Percentiles rank a stretch among this genome's conserved stretches.
Conservation (phyloP, 2,888 invertebrate species). For the Amblyteles armatorius region DNA sequence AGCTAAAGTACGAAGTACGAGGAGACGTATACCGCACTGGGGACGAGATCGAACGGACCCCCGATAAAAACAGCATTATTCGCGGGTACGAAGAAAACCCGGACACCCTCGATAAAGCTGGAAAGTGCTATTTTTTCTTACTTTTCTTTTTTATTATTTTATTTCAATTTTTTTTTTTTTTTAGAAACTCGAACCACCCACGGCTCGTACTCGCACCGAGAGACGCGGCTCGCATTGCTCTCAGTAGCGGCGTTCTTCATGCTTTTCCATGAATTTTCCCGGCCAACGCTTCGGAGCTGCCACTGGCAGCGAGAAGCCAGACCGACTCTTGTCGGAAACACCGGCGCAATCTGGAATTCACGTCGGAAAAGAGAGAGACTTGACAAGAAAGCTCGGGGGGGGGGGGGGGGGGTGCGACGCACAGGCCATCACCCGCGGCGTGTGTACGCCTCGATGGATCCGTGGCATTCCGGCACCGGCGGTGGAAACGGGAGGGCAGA, state of each 20-base stretch:
- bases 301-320: slow-evolving; percentile 10
- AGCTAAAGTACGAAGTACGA: slow-evolving; percentile 27
- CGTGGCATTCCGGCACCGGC: not conserved
- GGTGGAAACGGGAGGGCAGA: not conserved
- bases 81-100: slow-evolving; percentile 34
- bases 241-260: slow-evolving; percentile 1
- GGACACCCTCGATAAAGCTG: slow-evolving; percentile 14
- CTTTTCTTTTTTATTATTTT: not conserved
- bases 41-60: slow-evolving; percentile 15
- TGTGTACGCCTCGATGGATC: slow-evolving; percentile 30
- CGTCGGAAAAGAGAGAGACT: slow-evolving; percentile 12
- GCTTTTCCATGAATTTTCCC: slow-evolving; percentile 35
- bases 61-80: slow-evolving; percentile 44
- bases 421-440: not conserved
- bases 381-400: slow-evolving; percentile 27
- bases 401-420: not conserved
- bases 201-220: not conserved
- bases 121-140: not conserved
- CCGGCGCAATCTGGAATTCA: slow-evolving; percentile 35
- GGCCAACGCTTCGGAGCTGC: slow-evolving; percentile 31
- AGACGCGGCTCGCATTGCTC: slow-evolving; percentile 6
- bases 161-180: not conserved
- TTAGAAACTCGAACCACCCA: not conserved
- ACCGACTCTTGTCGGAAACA: not conserved
- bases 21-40: not conserved